A percentile compares a stretch with the other conserved stretches of the same genome.
Conservation (phyloP, 2,888 invertebrate species). For the Encarsia formosa region DNA sequence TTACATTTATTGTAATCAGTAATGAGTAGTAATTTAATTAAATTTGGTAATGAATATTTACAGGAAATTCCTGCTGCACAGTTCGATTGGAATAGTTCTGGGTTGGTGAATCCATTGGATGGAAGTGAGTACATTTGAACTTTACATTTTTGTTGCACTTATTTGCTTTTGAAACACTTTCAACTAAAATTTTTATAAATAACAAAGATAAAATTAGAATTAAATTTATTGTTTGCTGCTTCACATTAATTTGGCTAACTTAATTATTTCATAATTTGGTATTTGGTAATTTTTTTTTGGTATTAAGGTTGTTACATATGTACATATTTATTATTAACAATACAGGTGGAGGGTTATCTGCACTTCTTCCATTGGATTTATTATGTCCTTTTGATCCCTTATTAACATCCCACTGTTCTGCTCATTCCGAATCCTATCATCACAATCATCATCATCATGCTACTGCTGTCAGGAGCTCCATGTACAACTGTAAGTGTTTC, state of each 20-base stretch:
- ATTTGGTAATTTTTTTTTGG: too few species aligned
- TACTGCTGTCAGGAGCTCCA: conserved; percentile 48
- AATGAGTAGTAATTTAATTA: conserved; percentile 1
- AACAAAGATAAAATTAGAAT: too few species aligned
- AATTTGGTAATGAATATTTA: conserved; percentile 12
- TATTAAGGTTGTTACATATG: too few species aligned
- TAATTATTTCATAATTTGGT: too few species aligned
- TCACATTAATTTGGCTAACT: too few species aligned
- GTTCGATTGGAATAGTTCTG: conserved; percentile 72
- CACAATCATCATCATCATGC: conserved; percentile 46
- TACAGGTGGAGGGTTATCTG: conserved; percentile 50
- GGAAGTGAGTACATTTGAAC: conserved; percentile 42
- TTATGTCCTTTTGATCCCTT: conserved; percentile 50
- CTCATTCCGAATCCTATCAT: conserved; percentile 50
- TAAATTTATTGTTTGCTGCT: too few species aligned
- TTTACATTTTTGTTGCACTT: too few species aligned
- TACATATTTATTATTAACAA: conserved; percentile 24
- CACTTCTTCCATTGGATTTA: conserved; percentile 49
- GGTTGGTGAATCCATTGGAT: conserved; percentile 69
- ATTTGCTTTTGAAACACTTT: too few species aligned
- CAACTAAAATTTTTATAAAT: too few species aligned
- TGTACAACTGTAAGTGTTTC: conserved; percentile 49
- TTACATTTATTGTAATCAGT: background rate
- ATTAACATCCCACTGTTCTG: conserved; percentile 49
- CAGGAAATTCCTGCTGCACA: conserved; percentile 61